Evolutionary conservation across 1,140 invertebrate genomes (phyloP).

Genomic region (Drosophila subobscura): DNA sequence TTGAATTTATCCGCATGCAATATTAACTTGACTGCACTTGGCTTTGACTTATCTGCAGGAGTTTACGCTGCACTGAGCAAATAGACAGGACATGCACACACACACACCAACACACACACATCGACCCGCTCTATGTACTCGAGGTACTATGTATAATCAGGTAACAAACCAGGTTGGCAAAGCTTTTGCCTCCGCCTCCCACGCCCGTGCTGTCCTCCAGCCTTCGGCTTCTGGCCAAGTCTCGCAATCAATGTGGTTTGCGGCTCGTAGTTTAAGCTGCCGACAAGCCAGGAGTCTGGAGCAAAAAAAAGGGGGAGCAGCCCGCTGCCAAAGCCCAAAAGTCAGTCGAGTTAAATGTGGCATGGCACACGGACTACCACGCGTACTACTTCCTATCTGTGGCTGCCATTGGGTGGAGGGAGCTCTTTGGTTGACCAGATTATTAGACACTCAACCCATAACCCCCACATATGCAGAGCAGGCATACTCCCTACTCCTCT

Average conservation of each 20-base stretch:
- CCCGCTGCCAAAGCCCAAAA: slow-evolving; percentile 21
- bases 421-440: slow-evolving; percentile 36
- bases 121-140: too few relatives aligned
- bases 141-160: slow-evolving; percentile 48
- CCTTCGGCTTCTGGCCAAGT: slow-evolving; percentile 23
- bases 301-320: slow-evolving; percentile 2
- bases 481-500: neutral
- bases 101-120: slow-evolving; percentile 5
- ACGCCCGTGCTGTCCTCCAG: neutral
- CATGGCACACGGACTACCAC: slow-evolving; percentile 20
- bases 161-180: slow-evolving; percentile 61
- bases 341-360: slow-evolving; percentile 54
- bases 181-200: slow-evolving; percentile 25
- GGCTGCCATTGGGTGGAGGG: slow-evolving; percentile 9
- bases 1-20: slow-evolving; percentile 53
- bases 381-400: slow-evolving; percentile 25
- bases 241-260: slow-evolving; percentile 52
- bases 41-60: slow-evolving; percentile 71
- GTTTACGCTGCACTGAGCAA: slow-evolving; percentile 72
- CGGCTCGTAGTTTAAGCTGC: slow-evolving; percentile 39
- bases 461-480: slow-evolving; percentile 32
- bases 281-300: slow-evolving; percentile 29
- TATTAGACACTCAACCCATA: slow-evolving; percentile 36
- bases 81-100: slow-evolving; percentile 39
- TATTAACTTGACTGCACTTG: slow-evolving; percentile 68